Base-by-base conservation (phyloP, 1,140 invertebrate species). In the Ladona fulva region DNA sequence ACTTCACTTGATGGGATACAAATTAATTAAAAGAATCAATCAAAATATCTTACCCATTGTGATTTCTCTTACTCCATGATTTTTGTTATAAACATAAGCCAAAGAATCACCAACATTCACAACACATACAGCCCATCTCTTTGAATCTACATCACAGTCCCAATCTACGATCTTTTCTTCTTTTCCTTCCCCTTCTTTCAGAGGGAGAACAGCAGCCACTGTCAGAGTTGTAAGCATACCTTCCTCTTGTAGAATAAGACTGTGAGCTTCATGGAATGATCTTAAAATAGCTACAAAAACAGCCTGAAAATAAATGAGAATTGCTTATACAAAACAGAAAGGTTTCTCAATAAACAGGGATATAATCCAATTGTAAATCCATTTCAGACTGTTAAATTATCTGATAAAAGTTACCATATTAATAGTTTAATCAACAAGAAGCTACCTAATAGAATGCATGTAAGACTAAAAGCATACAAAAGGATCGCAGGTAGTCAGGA, bases 51-150 rank as follows among this genome's bases (percentile, higher is more conserved):
- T 83, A 90, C 90, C 90, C 85, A 91, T 89, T 6, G 91, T 93
- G 37, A 93, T 85, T 85, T 91, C 94, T 78, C 90, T 86, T 74
- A 92, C 91, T 42, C 92, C 94, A 85, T 91, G 87, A 80, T 90
- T 89, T 82, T 90, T 88, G 79, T 92, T 95, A 85, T 95, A 96
- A 76, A 97, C 92, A 82, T 95, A 97, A 24, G 93, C 95, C 79
- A 96, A 86, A 79, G 92, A 95, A 83, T 97, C 95, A 0, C 95
- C 95, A 24, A 97, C 94, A 84, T 97, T 97, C 81, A 95, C 95
- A 44, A 93, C 91, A 84, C 96, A 97, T 12, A 94, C 93, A 76
- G 94, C 90, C 85, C 90, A 95, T 81, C 91, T 89, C 82, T 84
- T 86, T 74, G 80, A 78, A 78, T 86, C 86, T 74, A 82, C 81